Percentiles rank a stretch among this genome's conserved stretches.
Evolutionary conservation across 2,113 vertebrate species (phyloP).

Genomic region (Corythoichthys intestinalis): DNA sequence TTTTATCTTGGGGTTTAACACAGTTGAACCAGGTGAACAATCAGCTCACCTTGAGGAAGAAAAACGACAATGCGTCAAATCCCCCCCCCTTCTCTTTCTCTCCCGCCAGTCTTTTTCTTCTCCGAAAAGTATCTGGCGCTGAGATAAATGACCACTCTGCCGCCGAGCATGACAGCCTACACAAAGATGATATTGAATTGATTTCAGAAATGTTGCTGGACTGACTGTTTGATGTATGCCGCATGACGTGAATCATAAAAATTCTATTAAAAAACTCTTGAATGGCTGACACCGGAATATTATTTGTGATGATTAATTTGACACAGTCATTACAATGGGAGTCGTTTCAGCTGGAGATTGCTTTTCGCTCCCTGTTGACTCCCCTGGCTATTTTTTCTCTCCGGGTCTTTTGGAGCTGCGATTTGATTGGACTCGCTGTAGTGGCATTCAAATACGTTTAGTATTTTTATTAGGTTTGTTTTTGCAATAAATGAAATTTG

Average conservation of each 20-base stretch:
- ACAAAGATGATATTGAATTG: conserved; percentile 89
- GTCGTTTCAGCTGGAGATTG: conserved; percentile 85
- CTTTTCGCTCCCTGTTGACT: conserved; percentile 89
- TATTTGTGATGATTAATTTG: conserved; percentile 96
- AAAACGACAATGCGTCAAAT: conserved; percentile 25
- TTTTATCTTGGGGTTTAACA: not conserved
- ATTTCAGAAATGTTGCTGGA: conserved; percentile 88
- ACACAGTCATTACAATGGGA: conserved; percentile 92
- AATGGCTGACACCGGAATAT: conserved; percentile 89
- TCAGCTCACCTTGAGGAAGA: conserved; percentile 35
- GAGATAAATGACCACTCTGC: conserved; percentile 79
- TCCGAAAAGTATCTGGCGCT: conserved; percentile 78
- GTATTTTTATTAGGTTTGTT: conserved; percentile 14
- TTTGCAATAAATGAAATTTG: conserved; percentile 41
- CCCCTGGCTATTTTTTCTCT: conserved; percentile 67
- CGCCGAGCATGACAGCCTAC: conserved; percentile 86
- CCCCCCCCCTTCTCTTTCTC: conserved; percentile 28
- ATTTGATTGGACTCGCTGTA: conserved; percentile 62
- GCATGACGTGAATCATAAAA: conserved; percentile 90
- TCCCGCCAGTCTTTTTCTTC: conserved; percentile 56
- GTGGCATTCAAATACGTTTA: conserved; percentile 29
- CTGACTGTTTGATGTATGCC: conserved; percentile 86
- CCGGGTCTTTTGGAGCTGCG: conserved; percentile 42
- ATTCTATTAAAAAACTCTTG: conserved; percentile 96
- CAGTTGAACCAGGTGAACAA: not conserved